Evolutionary conservation across 2,797 vertebrate genomes (phyloP).

Genomic region (Enteromius treurensis): DNA sequence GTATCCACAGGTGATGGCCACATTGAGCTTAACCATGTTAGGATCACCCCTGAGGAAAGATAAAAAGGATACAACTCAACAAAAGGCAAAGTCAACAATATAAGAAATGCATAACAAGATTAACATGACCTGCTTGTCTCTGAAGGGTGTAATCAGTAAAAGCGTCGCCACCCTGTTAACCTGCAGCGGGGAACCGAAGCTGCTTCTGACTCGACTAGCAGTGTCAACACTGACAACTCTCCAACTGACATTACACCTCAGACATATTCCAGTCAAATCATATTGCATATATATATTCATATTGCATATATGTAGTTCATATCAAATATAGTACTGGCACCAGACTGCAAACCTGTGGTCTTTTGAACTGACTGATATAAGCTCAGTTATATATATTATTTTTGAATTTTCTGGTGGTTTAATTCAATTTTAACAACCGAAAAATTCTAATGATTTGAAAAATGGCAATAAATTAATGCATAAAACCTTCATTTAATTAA

Average conservation of each 20-base stretch:
- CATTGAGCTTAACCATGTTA: slow-evolving; percentile 79
- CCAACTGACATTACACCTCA: not conserved
- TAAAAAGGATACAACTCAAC: slow-evolving; percentile 32
- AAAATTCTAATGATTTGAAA: not conserved
- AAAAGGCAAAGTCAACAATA: not conserved
- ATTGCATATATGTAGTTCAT: not conserved
- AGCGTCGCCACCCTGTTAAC: not conserved
- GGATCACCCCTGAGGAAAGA: slow-evolving; percentile 78
- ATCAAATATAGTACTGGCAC: not conserved
- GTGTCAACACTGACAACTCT: not conserved
- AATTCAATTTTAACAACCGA: not conserved
- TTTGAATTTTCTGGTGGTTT: not conserved
- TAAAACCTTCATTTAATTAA: not conserved
- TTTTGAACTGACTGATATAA: not conserved
- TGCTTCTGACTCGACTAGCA: not conserved
- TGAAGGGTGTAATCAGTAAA: not conserved
- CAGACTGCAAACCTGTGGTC: not conserved
- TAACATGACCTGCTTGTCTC: not conserved
- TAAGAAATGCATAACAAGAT: not conserved
- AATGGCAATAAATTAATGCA: not conserved
- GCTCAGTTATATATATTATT: too few relatives aligned
- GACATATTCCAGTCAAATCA: not conserved
- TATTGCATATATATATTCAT: too few relatives aligned
- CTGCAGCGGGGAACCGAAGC: not conserved
- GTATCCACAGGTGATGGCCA: slow-evolving; percentile 85